phyloP scores from a whole-genome alignment of 1,140 invertebrate genomes.

The Conus ventricosus region DNA sequence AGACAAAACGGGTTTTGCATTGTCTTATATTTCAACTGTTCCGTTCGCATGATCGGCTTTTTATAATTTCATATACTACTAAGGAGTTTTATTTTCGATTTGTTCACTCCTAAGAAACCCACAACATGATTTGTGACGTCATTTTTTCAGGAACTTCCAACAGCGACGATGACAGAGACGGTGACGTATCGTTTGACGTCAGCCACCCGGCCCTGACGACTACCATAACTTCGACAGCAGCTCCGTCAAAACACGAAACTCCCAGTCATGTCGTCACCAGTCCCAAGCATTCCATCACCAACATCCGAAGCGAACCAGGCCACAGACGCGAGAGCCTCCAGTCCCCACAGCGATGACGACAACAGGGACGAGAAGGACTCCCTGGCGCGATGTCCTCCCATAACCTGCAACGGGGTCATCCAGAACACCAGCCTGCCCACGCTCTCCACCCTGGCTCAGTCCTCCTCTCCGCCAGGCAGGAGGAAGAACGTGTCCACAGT shows the following conservation, averaged over 20 bases:
- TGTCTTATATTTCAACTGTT: neutral
- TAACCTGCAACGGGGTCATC: slow-evolving; percentile 4
- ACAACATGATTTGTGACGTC: slow-evolving; percentile 1
- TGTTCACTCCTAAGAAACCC: neutral
- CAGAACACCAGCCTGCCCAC: slow-evolving; percentile 23
- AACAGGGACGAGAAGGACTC: neutral
- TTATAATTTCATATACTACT: too few species aligned
- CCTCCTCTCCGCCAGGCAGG: neutral
- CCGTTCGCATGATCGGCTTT: too few species aligned
- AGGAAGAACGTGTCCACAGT: slow-evolving; percentile 33
- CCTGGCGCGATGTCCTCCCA: neutral
- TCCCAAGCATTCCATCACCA: neutral
- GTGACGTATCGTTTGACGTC: neutral
- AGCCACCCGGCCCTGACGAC: neutral
- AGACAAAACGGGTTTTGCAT: neutral
- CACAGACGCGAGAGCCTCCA: neutral
- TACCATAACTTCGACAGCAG: neutral
- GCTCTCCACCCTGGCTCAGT: neutral
- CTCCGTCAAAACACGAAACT: neutral
- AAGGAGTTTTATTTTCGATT: neutral
- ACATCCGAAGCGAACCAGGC: neutral
- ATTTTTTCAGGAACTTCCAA: neutral
- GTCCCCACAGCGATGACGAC: neutral
- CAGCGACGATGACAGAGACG: neutral
- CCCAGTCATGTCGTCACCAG: neutral